Evolutionary conservation across 2,113 vertebrate genomes (phyloP).

Genomic region (Zosterops hypoxanthus): DNA sequence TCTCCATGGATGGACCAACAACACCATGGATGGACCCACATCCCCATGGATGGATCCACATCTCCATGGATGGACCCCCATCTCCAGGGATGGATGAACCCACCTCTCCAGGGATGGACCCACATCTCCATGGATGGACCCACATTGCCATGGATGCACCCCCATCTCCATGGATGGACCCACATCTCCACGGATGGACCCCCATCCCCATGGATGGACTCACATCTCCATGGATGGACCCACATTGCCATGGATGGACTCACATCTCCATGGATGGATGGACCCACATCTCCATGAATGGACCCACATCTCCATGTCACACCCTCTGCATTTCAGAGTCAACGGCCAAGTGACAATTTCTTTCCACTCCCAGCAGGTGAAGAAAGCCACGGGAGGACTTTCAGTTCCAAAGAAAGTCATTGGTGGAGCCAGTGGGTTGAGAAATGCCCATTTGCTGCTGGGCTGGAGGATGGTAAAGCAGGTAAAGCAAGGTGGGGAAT

Average conservation of each 20-base stretch:
- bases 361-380: not conserved
- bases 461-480: not conserved
- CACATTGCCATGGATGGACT: too few relatives aligned
- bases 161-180: not conserved
- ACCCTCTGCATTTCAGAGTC: not conserved
- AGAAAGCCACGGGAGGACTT: not conserved
- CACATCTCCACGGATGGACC: too few relatives aligned
- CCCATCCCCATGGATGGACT: too few relatives aligned
- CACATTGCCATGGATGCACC: too few relatives aligned
- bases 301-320: not conserved
- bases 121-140: too few relatives aligned
- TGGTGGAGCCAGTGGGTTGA: not conserved
- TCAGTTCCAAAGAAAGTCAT: too few relatives aligned
- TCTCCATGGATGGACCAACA: not conserved
- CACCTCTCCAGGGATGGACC: too few relatives aligned
- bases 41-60: too few relatives aligned
- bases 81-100: too few relatives aligned
- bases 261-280: too few relatives aligned
- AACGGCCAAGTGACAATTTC: not conserved
- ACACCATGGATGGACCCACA: not conserved
- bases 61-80: too few relatives aligned
- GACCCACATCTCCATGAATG: not conserved
- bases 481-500: not conserved
- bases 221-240: too few relatives aligned
- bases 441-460: fast-evolving